Base-by-base conservation (phyloP, 2,888 invertebrate species). In the Athrips mouffetella region DNA sequence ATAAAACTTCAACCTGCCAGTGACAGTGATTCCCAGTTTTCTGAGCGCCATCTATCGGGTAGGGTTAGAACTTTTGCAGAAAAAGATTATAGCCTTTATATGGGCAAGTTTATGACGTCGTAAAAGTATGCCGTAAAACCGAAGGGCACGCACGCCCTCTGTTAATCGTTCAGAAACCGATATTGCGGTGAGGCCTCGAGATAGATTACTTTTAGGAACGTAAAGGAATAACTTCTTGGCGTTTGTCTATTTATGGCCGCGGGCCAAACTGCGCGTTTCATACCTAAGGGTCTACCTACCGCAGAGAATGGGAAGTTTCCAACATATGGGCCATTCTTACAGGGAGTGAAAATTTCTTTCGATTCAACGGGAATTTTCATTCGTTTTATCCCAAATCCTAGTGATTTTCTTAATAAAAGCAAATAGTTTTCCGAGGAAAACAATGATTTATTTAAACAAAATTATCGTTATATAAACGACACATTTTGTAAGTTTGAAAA, bases 91-190 rank as follows among this genome's bases (percentile, higher is more conserved):
- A 73, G 84, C 74, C 73, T 80, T 81, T 83, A 81, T 83, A 84
- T 76, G 74, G 76, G 73, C 72, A 74, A 76, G 76, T 84, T 88
- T 87, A 88, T 80, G 85, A 80, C 69, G 68, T 85, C 86, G 85
- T 88, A 87, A 88, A 87, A 87, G 79, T 80, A 79, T 77, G 84
- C 80, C 78, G 76, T 88, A 87, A 88, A 88, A 79, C 65, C 80
- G 81, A 81, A 86, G 87, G 86, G 86, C 84, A 82, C 84, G 82
- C 83, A 84, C 87, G 86, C 87, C 85, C 87, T 85, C 84, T 86
- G 86, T 86, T 88, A 87, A 88, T 87, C 85, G 88, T 81, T 84
- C 80, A 80, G 85, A 83, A 88, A 88, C 84, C 87, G 85, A 86
- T 88, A 88, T 86, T 85, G 86, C 78, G 80, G 80, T 72, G 79